Percentiles rank a stretch among this genome's conserved stretches.
phyloP scores from a whole-genome alignment of 2,888 invertebrate species.

The Coremacera marginata region DNA sequence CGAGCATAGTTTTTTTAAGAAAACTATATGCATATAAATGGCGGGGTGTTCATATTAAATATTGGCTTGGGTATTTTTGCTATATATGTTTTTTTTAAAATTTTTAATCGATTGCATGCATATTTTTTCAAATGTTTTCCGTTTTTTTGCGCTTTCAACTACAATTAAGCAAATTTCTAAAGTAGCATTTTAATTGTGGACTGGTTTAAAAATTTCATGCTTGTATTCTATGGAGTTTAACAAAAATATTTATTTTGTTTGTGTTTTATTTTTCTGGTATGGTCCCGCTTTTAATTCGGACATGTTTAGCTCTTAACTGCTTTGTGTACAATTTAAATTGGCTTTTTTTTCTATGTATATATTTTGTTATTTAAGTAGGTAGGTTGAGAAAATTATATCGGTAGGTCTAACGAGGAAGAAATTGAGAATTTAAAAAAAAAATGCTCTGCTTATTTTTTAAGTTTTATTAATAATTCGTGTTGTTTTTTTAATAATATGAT shows the following conservation, averaged over 20 bases:
- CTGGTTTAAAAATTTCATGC: not conserved
- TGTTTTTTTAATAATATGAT: not conserved
- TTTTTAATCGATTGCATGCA: not conserved
- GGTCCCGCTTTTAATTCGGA: constrained; percentile 35
- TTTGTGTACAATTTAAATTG: constrained; percentile 2
- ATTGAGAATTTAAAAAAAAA: not conserved
- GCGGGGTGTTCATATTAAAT: too few relatives aligned
- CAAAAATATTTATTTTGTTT: constrained; percentile 10
- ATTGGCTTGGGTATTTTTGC: not conserved
- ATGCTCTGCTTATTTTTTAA: not conserved
- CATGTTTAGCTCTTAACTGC: constrained; percentile 19
- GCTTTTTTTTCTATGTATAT: not conserved
- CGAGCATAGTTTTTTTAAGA: too few relatives aligned
- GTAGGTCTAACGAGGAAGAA: constrained; percentile 16
- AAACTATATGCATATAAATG: too few relatives aligned
- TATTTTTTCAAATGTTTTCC: not conserved
- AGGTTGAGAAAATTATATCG: constrained; percentile 2
- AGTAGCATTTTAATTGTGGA: not conserved
- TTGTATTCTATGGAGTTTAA: not conserved
- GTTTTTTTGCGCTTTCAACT: not conserved
- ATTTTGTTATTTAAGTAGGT: not conserved
- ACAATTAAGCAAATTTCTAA: not conserved
- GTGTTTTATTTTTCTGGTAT: not conserved
- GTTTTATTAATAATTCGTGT: too few relatives aligned
- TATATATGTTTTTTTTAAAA: not conserved